A percentile compares a stretch with the other conserved stretches of the same genome.
Conservation (phyloP, 2,113 vertebrate genomes). For the Platysteira castanea region DNA sequence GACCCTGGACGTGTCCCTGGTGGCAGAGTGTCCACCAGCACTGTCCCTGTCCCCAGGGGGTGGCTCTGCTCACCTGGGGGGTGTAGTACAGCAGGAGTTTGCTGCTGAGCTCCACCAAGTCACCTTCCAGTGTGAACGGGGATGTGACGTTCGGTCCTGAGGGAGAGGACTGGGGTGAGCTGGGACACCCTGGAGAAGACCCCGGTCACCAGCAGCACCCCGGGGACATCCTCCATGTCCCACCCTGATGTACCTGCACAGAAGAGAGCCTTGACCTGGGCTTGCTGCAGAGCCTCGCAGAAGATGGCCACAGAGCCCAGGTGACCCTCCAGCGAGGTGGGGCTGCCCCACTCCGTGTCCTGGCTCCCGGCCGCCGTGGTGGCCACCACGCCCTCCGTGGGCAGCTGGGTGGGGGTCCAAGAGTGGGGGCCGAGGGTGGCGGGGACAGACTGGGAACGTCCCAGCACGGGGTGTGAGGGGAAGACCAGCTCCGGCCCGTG, state of each 20-base stretch:
- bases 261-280: slow-evolving; percentile 75
- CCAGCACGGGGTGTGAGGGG: slow-evolving; percentile 68
- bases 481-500: slow-evolving; percentile 71
- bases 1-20: background rate
- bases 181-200: background rate
- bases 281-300: slow-evolving; percentile 84
- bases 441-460: slow-evolving; percentile 90
- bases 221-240: rapidly evolving
- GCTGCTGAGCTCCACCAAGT: slow-evolving; percentile 81
- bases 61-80: slow-evolving; percentile 82
- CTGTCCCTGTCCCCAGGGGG: background rate
- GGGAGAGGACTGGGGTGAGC: background rate
- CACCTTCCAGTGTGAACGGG: slow-evolving; percentile 86
- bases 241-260: slow-evolving; percentile 68
- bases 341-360: slow-evolving; percentile 94
- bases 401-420: slow-evolving; percentile 66
- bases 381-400: slow-evolving; percentile 77
- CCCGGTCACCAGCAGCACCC: background rate
- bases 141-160: slow-evolving; percentile 89
- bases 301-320: slow-evolving; percentile 92
- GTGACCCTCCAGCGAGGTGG: slow-evolving; percentile 91
- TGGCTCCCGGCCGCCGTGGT: slow-evolving; percentile 88
- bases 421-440: slow-evolving; percentile 65
- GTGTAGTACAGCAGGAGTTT: slow-evolving; percentile 93
- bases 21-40: rapidly evolving